These are phyloP conservation scores for Danio tinwini DNA, from an alignment of 2,797 vertebrate species.

Conservation along the genomic window DNA sequence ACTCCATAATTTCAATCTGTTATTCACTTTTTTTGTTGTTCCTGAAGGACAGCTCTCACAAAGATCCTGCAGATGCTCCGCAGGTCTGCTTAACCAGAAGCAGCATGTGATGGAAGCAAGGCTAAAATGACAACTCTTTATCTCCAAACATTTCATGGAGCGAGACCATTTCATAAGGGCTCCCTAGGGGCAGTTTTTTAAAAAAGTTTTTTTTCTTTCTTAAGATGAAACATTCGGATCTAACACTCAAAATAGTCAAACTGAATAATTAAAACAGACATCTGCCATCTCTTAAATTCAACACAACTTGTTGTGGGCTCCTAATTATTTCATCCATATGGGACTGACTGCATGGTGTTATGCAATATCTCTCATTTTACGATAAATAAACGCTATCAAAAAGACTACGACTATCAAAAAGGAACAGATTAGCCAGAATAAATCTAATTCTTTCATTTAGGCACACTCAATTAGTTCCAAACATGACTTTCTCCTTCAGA, in stretches of 20 bases:
- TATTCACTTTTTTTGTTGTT: background rate
- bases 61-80: background rate
- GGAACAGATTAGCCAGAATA: background rate
- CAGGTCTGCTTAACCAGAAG: background rate
- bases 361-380: background rate
- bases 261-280: background rate
- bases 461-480: background rate
- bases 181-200: background rate
- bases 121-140: background rate
- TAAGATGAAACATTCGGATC: background rate
- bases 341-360: background rate
- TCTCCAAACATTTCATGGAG: background rate
- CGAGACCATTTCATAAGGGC: background rate
- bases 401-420: background rate
- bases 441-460: background rate
- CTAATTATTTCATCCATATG: background rate
- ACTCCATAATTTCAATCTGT: conserved; percentile 25
- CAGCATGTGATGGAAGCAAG: background rate
- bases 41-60: background rate
- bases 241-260: background rate
- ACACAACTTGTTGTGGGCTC: background rate
- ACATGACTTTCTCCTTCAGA: background rate
- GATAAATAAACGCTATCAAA: background rate
- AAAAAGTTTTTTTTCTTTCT: background rate
- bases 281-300: background rate